Percentiles rank a stretch among this genome's conserved stretches.
Conservation (phyloP, 1,140 invertebrate genomes). For the Lasioglossum baleicum region DNA sequence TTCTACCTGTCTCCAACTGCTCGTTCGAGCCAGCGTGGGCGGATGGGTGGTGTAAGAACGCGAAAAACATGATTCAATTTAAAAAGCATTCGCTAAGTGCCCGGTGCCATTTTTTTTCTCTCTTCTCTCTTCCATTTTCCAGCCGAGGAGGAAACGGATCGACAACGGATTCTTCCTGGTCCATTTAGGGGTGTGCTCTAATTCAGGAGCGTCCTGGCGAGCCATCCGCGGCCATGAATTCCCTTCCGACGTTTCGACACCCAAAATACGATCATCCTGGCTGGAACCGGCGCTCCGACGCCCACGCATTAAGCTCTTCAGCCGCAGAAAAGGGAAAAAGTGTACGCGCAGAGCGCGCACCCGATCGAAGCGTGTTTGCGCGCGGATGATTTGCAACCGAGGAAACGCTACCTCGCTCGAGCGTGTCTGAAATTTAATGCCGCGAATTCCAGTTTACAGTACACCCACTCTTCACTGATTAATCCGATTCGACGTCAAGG, state of each 20-base stretch:
- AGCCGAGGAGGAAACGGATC: slow-evolving; percentile 48
- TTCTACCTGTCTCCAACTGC: slow-evolving; percentile 30
- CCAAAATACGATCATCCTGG: slow-evolving; percentile 51
- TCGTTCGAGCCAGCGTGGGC: neutral
- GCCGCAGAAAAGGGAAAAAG: neutral
- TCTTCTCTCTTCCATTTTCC: neutral
- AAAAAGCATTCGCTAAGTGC: slow-evolving; percentile 76
- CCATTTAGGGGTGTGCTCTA: slow-evolving; percentile 58
- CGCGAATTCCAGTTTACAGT: too few relatives aligned
- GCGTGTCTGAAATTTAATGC: too few relatives aligned
- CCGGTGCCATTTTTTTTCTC: slow-evolving; percentile 38
- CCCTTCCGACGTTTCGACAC: slow-evolving; percentile 60
- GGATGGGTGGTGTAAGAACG: neutral
- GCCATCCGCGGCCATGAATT: slow-evolving; percentile 48
- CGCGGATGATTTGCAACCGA: neutral
- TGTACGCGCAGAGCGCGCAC: too few relatives aligned
- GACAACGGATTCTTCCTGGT: slow-evolving; percentile 36
- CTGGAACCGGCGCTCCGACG: slow-evolving; percentile 34
- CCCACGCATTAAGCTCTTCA: neutral
- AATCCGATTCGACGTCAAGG: too few relatives aligned
- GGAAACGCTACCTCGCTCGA: too few relatives aligned
- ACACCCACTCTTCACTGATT: too few relatives aligned
- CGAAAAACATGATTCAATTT: slow-evolving; percentile 69
- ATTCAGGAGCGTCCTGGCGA: slow-evolving; percentile 51
- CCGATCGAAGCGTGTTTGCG: slow-evolving; percentile 14